A percentile compares a stretch with the other conserved stretches of the same genome.
Conservation (phyloP, 2,113 vertebrate genomes). For the Alouatta palliata region DNA sequence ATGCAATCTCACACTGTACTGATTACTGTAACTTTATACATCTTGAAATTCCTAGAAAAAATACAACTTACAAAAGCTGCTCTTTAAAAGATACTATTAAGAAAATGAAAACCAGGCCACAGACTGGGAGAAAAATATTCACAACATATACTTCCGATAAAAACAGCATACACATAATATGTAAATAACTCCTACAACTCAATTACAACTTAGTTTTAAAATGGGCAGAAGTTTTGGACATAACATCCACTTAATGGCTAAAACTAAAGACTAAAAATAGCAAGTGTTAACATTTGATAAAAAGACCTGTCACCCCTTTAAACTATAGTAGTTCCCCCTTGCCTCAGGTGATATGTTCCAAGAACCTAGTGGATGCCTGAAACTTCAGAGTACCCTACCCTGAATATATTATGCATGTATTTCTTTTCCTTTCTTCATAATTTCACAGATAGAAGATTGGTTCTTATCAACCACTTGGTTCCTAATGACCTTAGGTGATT, state of each 20-base stretch:
- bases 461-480: not conserved
- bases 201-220: conserved; percentile 9
- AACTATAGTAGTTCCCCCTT: not conserved
- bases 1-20: too few relatives aligned
- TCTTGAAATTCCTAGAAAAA: conserved; percentile 28
- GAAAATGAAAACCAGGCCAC: not conserved
- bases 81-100: conserved; percentile 9
- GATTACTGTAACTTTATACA: too few relatives aligned
- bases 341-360: not conserved
- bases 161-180: not conserved
- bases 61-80: not conserved
- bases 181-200: not conserved
- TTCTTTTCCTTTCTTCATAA: not conserved
- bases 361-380: not conserved
- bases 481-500: not conserved
- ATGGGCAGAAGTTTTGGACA: not conserved
- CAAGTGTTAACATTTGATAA: not conserved
- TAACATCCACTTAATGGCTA: not conserved
- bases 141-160: not conserved
- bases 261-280: not conserved
- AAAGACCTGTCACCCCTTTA: not conserved
- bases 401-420: not conserved
- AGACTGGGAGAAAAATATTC: conserved; percentile 1
- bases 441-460: not conserved
- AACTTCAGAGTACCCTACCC: not conserved